A percentile compares a stretch with the other conserved stretches of the same genome.
Evolutionary conservation across 1,140 invertebrate genomes (phyloP).

Genomic region (Acromyrmex echinatior): DNA sequence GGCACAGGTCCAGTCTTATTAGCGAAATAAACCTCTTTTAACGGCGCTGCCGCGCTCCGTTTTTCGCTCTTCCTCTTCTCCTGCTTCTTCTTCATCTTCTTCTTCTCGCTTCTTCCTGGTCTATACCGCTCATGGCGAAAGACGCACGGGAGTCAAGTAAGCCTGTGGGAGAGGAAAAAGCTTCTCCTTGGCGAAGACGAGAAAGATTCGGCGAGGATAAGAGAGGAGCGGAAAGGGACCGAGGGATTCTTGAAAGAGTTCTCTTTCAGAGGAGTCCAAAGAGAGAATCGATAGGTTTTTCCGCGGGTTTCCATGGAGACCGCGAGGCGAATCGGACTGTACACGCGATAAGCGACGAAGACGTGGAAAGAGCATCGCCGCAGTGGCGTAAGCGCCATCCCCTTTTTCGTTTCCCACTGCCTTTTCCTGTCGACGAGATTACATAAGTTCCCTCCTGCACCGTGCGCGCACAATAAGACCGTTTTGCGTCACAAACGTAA

Average conservation of each 20-base stretch:
- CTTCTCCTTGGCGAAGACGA: slow-evolving; percentile 52
- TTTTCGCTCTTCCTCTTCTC: slow-evolving; percentile 20
- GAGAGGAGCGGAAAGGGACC: slow-evolving; percentile 67
- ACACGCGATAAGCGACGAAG: slow-evolving; percentile 79
- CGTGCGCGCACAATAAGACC: slow-evolving; percentile 50
- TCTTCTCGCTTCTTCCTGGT: slow-evolving; percentile 33
- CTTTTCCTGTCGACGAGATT: slow-evolving; percentile 57
- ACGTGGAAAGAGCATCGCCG: slow-evolving; percentile 80
- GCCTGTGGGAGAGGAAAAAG: slow-evolving; percentile 50
- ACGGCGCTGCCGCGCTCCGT: slow-evolving; percentile 74
- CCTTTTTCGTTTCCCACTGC: slow-evolving; percentile 69
- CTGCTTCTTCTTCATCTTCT: not conserved
- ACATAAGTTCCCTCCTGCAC: slow-evolving; percentile 50
- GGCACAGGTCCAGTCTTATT: slow-evolving; percentile 85
- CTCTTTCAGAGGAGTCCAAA: slow-evolving; percentile 83
- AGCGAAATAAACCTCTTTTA: slow-evolving; percentile 87
- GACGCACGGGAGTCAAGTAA: slow-evolving; percentile 10
- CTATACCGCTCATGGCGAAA: not conserved
- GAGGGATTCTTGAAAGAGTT: slow-evolving; percentile 84
- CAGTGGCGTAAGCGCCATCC: slow-evolving; percentile 74
- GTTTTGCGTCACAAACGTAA: slow-evolving; percentile 52
- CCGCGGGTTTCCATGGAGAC: slow-evolving; percentile 86
- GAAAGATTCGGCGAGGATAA: slow-evolving; percentile 62
- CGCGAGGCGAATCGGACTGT: slow-evolving; percentile 83
- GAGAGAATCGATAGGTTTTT: slow-evolving; percentile 87